Conservation (phyloP, 2,113 vertebrate genomes). For the Nestor notabilis region DNA sequence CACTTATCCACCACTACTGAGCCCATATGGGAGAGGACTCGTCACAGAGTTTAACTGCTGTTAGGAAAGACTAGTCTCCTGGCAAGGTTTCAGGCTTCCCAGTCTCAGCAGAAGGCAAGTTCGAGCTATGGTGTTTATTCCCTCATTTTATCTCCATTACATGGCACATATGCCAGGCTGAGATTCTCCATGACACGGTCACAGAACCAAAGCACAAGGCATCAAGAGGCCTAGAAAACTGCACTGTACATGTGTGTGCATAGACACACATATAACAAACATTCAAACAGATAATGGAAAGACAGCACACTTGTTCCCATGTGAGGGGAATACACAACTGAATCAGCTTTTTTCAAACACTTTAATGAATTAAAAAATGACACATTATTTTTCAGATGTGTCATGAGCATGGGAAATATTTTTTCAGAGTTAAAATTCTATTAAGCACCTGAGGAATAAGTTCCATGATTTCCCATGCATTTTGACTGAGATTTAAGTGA, state of each 20-base stretch:
- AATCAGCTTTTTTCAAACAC: neutral
- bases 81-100: neutral
- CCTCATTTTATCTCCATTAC: neutral
- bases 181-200: fast-evolving
- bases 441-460: neutral
- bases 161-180: neutral
- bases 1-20: neutral
- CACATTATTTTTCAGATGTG: neutral
- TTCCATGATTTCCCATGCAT: neutral
- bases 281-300: neutral
- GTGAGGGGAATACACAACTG: neutral
- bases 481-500: neutral
- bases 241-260: fast-evolving
- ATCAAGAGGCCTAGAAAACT: neutral
- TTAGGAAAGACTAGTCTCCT: neutral
- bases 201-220: neutral
- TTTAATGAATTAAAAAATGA: neutral
- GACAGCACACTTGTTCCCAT: neutral
- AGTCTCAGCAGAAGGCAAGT: neutral
- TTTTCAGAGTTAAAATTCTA: neutral
- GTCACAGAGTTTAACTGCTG: neutral
- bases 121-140: neutral
- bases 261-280: neutral
- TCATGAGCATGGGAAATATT: neutral
- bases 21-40: neutral